phyloP scores from a whole-genome alignment of 2,113 vertebrate genomes.

The Arizona elegans region DNA sequence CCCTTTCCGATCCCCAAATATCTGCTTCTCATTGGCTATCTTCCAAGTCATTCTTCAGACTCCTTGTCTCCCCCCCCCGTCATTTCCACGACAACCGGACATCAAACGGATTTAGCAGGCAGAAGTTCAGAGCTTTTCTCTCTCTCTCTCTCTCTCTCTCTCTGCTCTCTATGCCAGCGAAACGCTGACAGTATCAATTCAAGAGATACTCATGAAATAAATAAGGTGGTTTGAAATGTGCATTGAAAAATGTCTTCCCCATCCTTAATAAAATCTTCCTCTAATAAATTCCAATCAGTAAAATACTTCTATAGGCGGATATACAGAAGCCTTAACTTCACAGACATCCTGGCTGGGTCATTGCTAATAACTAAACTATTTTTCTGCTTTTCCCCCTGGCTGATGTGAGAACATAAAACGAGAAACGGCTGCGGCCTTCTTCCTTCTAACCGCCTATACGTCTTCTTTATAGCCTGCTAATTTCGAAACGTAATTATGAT shows the following conservation, averaged over 20 bases:
- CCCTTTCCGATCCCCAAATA: no score
- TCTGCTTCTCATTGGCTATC: no score
- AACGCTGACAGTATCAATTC: no score
- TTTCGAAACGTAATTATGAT: constrained; percentile 15
- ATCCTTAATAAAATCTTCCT: neutral
- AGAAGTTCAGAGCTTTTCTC: no score
- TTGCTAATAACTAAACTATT: neutral
- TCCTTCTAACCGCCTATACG: neutral
- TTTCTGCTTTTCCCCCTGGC: neutral
- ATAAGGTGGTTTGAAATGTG: neutral
- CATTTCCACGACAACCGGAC: no score
- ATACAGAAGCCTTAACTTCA: neutral
- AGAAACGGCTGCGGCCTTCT: neutral
- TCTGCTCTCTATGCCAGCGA: no score
- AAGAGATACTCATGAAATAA: neutral
- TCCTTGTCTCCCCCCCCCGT: no score
- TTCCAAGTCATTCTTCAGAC: no score
- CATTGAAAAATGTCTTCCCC: no score
- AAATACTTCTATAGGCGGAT: neutral
- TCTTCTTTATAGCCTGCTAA: constrained; percentile 24
- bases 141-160: no score
- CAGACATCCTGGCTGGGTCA: neutral
- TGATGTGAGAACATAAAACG: constrained; percentile 6
- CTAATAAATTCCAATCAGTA: neutral
- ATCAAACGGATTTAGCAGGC: no score